Evolutionary conservation across 2,888 invertebrate genomes (phyloP).

Genomic region (Arge pagana): DNA sequence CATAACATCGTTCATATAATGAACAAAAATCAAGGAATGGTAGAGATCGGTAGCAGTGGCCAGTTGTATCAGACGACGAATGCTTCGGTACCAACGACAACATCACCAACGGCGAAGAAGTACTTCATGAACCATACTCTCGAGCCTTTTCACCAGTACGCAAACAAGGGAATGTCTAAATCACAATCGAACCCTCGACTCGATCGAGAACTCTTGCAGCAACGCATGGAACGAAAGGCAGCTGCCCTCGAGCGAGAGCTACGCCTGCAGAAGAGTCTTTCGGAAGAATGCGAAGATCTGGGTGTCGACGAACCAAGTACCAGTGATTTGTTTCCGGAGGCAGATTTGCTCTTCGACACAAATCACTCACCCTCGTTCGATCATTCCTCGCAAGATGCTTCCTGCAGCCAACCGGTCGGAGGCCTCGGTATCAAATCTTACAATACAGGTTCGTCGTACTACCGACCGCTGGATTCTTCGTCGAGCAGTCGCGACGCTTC

Average conservation of each 20-base stretch:
- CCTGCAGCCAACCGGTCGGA: constrained; percentile 54
- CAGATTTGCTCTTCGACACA: constrained; percentile 72
- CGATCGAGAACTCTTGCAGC: constrained; percentile 48
- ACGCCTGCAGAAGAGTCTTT: constrained; percentile 70
- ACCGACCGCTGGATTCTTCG: constrained; percentile 55
- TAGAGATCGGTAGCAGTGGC: constrained; percentile 48
- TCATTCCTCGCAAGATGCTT: constrained; percentile 61
- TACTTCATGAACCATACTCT: constrained; percentile 53
- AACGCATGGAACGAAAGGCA: constrained; percentile 57
- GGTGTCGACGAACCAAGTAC: constrained; percentile 82
- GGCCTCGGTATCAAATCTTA: constrained; percentile 48
- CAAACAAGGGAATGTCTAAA: constrained; percentile 42
- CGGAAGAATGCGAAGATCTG: constrained; percentile 79
- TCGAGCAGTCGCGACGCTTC: constrained; percentile 59
- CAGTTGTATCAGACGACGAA: constrained; percentile 48
- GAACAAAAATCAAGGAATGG: constrained; percentile 51
- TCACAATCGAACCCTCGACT: constrained; percentile 41
- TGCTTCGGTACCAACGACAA: background rate
- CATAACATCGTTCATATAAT: constrained; percentile 52
- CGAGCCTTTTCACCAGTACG: constrained; percentile 48
- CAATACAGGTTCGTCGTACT: constrained; percentile 45
- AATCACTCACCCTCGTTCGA: constrained; percentile 73
- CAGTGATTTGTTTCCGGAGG: constrained; percentile 78
- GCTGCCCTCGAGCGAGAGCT: constrained; percentile 64
- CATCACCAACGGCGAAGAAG: constrained; percentile 40